Evolutionary conservation across 2,797 vertebrate genomes (phyloP), one percentile per base, ranked within the genome.

Genomic region (Tragopan temminckii): DNA sequence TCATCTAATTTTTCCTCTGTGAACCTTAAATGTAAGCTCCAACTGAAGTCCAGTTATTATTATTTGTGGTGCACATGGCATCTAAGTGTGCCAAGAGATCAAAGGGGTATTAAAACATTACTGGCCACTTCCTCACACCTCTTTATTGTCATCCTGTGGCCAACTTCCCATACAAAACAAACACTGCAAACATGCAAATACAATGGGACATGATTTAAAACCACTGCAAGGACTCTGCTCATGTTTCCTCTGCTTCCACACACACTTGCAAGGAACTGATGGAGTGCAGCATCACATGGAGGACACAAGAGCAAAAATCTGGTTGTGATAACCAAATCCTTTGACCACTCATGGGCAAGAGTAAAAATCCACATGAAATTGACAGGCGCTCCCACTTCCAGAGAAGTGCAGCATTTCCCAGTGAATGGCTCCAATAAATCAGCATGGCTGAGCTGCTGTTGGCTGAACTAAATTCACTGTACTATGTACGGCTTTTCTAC

Each of bases 401-500:
- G 86, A 80, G 90, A 50, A 92, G 82, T 58, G 67, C 76, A n/a
- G 68, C 59, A 45, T 88, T 86, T 69, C 64, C 46, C 5, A 0
- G 74, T 46, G 89, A 96, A 80, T 36, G 53, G 77, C 89, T 96
- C 85, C 67, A 35, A 92, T 82, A 95, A 95, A 94, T 91, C 83
- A 91, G 80, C 85, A 79, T 13, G 87, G 91, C 92, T 93, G 88
- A 83, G 50, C 83, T 83, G 93, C n/a, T 91, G 92, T 90, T 94
- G 94, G 93, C 94, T 91, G 88, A 88, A 94, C 93, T 78, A 6
- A 94, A 94, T 79, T 53, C 82, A 68, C 86, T 90, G 91, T 80
- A 68, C 94, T 96, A 83, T 48, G 15, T 15, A 40, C 70, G 89
- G 94, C 95, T 95, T 94, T 96, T 96, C 96, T 95, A 94, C 94